Base-by-base conservation (phyloP, 2,888 invertebrate species). In the Lamellibrachia satsuma region DNA sequence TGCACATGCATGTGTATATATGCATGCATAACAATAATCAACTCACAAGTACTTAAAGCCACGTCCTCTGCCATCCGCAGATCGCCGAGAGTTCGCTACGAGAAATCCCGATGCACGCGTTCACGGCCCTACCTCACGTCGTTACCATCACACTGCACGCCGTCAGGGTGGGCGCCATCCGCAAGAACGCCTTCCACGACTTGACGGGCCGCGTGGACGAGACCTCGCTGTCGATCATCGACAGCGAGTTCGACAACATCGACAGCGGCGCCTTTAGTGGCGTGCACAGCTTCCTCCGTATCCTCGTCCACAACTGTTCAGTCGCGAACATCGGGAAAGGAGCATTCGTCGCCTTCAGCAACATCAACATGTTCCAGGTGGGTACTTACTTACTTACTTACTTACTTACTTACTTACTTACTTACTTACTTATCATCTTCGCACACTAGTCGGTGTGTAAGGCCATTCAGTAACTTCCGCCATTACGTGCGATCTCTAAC, bases 221-320 rank as follows among this genome's bases (percentile, higher is more conserved):
- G 22, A 75, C 75, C 22, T 75, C 75, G 6, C 75, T 75, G 22
- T 75, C 75, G 22, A 22, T 75, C 75, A 75, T 75, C 22, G 75
- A 75, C 75, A 75, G 75, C 22, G 4, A 22, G 15, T 75, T 75
- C 22, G 75, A 75, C 75, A 75, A 22, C 75, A 75, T 75, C 22
- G 75, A 75, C 75, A 75, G 75, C n/a, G 75, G 75, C 75, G 75
- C 75, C 75, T 75, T 75, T n/a, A 75, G 75, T n/a, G 75, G 75
- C 75, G 75, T 75, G 75, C 22, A n/a, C 75, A 22, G 75, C 75
- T 75, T 75, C 75, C 15, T 22, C 22, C 75, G 75, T n/a, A 75
- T 75, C n/a, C 75, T 75, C 75, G 22, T 75, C 22, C 75, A 75
- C 22, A 75, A 75, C 75, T 75, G 75, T 6, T 22, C 22, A 11